Evolutionary conservation across 2,888 invertebrate genomes (phyloP), one percentile per base, ranked within the genome.

Genomic region (Chalcis sispes): DNA sequence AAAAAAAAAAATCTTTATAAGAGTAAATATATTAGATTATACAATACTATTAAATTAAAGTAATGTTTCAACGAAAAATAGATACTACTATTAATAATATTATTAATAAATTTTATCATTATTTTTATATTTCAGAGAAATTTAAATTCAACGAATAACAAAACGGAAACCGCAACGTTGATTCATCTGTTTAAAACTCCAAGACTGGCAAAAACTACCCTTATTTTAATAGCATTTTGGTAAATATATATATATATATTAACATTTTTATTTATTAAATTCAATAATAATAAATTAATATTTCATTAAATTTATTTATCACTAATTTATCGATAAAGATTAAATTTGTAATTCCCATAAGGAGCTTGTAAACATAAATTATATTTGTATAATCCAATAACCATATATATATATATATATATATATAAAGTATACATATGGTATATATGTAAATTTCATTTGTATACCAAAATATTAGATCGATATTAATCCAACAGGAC

Each of bases 151-250:
- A 81, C 80, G 74, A 81, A 83, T 79, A 84, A 79, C 77, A 83
- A 77, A 79, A 84, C 76, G 79, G 89, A 85, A 81, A 82, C 82
- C 78, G 89, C 85, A 73, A 88, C 86, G 64, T 81, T 90, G 20
- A 76, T 90, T n/a, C 90, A 90, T 81, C 85, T 91, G 1, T 89
- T 91, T 75, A 89, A 82, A 75, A 89, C 89, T 1, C 90, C 90
- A 0, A 83, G 89, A 4, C 84, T 91, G 48, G 86, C 90, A 1
- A 88, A 83, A 72, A 90, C 89, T 42, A 89, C 90, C 4, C 82
- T 90, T 50, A 84, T 91, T 1, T 83, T 91, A 18, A 89, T 88
- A 10, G 42, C 36, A 4, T 69, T 75, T 23, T 77, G 77, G 77
- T 75, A 65, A 86, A 82, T 50, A 65, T 40, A 36, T 52, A 29